Evolutionary conservation across 2,888 invertebrate species (phyloP), one percentile per base, ranked within the genome.

Genomic region (Caenorhabditis parvicauda): DNA sequence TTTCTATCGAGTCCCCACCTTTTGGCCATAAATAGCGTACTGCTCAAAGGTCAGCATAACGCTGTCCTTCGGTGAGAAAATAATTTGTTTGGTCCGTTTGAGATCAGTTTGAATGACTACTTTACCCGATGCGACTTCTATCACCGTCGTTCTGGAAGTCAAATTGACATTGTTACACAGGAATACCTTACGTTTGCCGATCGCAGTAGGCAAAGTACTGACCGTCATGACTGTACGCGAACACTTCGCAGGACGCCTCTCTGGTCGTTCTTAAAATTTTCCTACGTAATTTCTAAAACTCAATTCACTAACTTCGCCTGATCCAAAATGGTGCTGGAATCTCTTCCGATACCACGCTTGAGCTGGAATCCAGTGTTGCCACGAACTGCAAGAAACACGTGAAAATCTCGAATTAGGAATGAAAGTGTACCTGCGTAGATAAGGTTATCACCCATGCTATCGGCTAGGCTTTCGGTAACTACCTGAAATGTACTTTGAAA

Each of bases 21-120:
- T 60, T 19, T 44, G 38, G 28, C 65, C 71, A 44, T 77, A 78
- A 47, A 74, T 72, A n/a, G 71, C 71, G 49, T 74, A 81, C 44
- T 71, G 77, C 52, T 81, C 75, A 44, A 60, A 81, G 12, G 74
- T 73, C 56, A 76, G 54, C 52, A 81, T 54, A 53, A 64, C 57
- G 14, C 58, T 63, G 59, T 75, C 74, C 35, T 70, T 69, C 22
- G 81, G 81, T 21, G 80, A 81, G 64, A 81, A 81, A 37, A 64
- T 35, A 35, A 81, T 59, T 14, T 59, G 46, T 29, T 71, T 63
- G 22, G 79, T 79, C 35, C 76, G 66, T 17, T 64, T 67, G 42
- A 78, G 64, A 24, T 67, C 68, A 6, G 56, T 59, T 3, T 59
- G 49, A 29, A 79, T 59, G 28, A 72, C 54, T 39, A 64, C 66